Evolutionary conservation across 2,888 invertebrate species (phyloP).

Genomic region (Elgonia sp.): DNA sequence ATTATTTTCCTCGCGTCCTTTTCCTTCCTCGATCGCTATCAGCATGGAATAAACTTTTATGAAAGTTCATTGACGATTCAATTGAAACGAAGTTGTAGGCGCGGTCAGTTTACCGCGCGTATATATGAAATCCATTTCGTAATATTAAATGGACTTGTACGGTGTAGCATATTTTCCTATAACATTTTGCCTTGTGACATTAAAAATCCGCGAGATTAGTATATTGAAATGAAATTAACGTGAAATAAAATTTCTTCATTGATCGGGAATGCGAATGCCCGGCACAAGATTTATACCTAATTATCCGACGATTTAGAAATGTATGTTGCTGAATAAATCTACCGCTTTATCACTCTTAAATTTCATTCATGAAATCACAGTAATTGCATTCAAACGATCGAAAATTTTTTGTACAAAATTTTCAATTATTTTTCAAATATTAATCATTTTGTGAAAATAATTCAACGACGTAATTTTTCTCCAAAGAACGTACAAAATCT

Average conservation of each 20-base stretch:
- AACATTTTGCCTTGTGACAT: conserved; percentile 57
- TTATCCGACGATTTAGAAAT: conserved; percentile 14
- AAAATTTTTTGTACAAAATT: too few species aligned
- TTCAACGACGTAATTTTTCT: neutral
- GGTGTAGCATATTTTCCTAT: conserved; percentile 39
- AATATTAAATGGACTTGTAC: conserved; percentile 50
- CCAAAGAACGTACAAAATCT: neutral
- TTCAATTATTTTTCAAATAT: too few species aligned
- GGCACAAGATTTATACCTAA: conserved; percentile 23
- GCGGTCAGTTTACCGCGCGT: conserved; percentile 67
- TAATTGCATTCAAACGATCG: neutral
- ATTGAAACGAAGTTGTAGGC: conserved; percentile 72
- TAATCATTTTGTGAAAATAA: too few species aligned
- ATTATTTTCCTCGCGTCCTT: conserved; percentile 74
- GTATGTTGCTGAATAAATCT: neutral
- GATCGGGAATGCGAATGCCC: conserved; percentile 2
- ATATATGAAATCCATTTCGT: conserved; percentile 57
- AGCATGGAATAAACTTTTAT: conserved; percentile 70
- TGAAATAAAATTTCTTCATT: conserved; percentile 52
- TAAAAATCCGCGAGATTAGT: conserved; percentile 39
- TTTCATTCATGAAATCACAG: neutral
- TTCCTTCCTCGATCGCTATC: conserved; percentile 76
- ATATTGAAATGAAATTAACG: conserved; percentile 60
- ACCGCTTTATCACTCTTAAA: conserved; percentile 2
- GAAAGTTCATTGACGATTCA: conserved; percentile 77